Conservation (phyloP, 2,113 vertebrate species). For the Perca schrenkii region DNA sequence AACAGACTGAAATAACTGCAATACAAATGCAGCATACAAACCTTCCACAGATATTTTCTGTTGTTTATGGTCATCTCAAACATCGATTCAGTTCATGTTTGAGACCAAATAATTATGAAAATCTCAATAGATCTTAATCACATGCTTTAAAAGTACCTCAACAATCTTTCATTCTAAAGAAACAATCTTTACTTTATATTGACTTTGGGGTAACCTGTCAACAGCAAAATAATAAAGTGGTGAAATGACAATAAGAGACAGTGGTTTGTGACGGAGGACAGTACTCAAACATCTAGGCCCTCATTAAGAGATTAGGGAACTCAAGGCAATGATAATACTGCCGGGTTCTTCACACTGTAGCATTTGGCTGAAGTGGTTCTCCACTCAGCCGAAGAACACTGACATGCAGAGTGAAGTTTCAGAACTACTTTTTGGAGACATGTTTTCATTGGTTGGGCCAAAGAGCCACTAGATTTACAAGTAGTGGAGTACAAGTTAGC, state of each 20-base stretch:
- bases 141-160: slow-evolving; percentile 1
- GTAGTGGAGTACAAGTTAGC: not conserved
- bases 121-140: not conserved
- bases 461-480: not conserved
- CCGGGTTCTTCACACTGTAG: not conserved
- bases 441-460: not conserved
- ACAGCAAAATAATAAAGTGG: not conserved
- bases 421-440: not conserved
- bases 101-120: not conserved
- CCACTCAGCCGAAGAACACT: not conserved
- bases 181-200: not conserved
- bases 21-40: not conserved
- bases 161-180: not conserved
- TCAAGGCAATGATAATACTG: not conserved
- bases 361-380: not conserved
- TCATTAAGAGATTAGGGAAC: not conserved
- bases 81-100: not conserved
- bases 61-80: not conserved
- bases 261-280: not conserved
- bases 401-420: not conserved
- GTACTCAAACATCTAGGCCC: not conserved
- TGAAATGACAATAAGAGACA: not conserved
- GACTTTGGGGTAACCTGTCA: not conserved
- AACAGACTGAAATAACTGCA: not conserved
- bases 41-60: not conserved